Conservation (phyloP, 2,113 vertebrate species). For the Chaenogobius annularis region DNA sequence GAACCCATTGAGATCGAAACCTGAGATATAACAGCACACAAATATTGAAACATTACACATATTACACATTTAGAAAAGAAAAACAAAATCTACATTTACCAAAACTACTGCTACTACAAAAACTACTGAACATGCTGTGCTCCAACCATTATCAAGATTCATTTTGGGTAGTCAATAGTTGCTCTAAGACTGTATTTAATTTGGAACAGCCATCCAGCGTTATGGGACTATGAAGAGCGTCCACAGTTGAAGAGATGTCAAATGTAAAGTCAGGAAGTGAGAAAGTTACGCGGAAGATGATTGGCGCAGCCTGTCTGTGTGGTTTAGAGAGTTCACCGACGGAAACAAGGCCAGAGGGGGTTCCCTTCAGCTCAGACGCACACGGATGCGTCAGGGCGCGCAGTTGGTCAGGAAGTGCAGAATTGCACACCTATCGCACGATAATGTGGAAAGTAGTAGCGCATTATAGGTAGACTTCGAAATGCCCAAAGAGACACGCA, state of each 20-base stretch:
- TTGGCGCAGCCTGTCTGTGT: neutral
- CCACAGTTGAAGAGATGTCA: neutral
- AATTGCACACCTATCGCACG: neutral
- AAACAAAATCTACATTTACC: too few relatives aligned
- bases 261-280: constrained; percentile 5
- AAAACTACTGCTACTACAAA: too few relatives aligned
- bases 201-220: too few relatives aligned
- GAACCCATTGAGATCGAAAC: too few relatives aligned
- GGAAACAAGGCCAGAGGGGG: neutral
- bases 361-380: constrained; percentile 3
- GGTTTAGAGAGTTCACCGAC: neutral
- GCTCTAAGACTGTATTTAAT: too few relatives aligned
- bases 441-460: neutral
- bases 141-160: too few relatives aligned
- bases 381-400: neutral
- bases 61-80: too few relatives aligned
- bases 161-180: too few relatives aligned
- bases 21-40: too few relatives aligned
- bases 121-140: too few relatives aligned
- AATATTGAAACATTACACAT: too few relatives aligned
- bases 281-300: constrained; percentile 1
- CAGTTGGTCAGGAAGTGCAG: constrained; percentile 6
- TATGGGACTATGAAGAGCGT: neutral
- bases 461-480: constrained; percentile 7
- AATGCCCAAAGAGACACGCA: constrained; percentile 74